Base-by-base conservation (phyloP, 1,140 invertebrate species). In the Mycetomoellerius zeteki region DNA sequence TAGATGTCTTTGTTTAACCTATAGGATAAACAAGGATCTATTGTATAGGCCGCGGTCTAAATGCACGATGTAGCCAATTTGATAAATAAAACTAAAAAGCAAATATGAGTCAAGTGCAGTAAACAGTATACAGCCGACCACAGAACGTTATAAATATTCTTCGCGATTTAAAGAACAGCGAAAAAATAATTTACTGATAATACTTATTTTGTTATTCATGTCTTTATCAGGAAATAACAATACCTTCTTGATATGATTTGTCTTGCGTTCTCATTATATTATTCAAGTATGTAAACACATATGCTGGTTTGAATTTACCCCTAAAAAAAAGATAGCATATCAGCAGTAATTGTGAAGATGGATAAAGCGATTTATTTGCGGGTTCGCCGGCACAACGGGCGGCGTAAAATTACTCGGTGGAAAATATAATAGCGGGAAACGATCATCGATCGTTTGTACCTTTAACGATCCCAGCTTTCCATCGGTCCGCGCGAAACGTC, bases 371-470 rank as follows among this genome's bases (percentile, higher is more conserved):
- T 85, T 84, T 75, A 65, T 67, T 37, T 54, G 71, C 56, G 27
- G 10, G 27, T 54, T n/a, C 24, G 24, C 30, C 24, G 37, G 47
- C 43, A 16, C 47, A 24, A 27, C 52, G 33, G 50, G 69, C 65
- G 37, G 69, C 65, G 82, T 47, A 58, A 84, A 60, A 84, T 84
- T 84, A 84, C 56, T 72, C 60, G 72, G 21, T 54, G 78, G 50
- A 89, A 89, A 90, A 62, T 90, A 82, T 82, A 90, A 91, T 54
- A 47, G 30, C 54, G 56, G 30, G 60, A 91, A 91, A 86, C 89
- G 86, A 91, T 91, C 89, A 81, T 54, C 76, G 81, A 90, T 82
- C 86, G 82, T 90, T 88, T 72, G 58, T 81, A 14, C 71, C 65
- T 73, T 89, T 84, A 82, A 89, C 75, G 75, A 89, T 90, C 73